phyloP scores from a whole-genome alignment of 2,888 invertebrate species.

The Automeris io region DNA sequence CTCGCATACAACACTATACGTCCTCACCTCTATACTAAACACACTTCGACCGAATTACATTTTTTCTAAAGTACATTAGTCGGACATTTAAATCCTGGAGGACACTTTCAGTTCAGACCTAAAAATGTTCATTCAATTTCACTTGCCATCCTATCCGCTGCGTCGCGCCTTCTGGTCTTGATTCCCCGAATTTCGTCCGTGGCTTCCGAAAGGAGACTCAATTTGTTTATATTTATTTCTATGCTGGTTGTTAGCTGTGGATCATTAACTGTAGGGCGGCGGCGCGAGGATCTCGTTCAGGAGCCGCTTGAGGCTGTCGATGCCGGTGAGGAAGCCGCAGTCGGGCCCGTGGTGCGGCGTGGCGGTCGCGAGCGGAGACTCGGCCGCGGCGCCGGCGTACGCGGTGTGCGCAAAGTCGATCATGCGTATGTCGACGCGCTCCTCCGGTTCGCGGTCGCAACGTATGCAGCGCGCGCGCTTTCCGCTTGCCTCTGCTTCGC shows the following conservation, averaged over 20 bases:
- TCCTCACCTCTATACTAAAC: background rate
- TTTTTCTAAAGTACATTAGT: conserved; percentile 45
- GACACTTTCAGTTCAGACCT: conserved; percentile 14
- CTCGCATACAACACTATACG: background rate
- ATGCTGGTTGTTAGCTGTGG: conserved; percentile 15
- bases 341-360: conserved; percentile 91
- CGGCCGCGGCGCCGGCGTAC: conserved; percentile 79
- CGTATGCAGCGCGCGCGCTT: conserved; percentile 57
- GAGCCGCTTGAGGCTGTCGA: conserved; percentile 90
- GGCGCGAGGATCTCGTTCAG: conserved; percentile 82
- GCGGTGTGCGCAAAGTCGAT: conserved; percentile 98
- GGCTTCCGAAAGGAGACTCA: conserved; percentile 25
- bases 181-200: conserved; percentile 27
- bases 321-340: conserved; percentile 91
- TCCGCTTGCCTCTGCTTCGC: conserved; percentile 40
- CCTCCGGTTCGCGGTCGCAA: conserved; percentile 34
- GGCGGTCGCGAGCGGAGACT: conserved; percentile 74
- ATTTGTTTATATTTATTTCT: conserved; percentile 26
- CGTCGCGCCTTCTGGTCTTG: conserved; percentile 16
- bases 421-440: conserved; percentile 90
- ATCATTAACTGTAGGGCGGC: conserved; percentile 62
- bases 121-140: conserved; percentile 19
- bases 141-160: conserved; percentile 16
- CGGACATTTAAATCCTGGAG: conserved; percentile 42
- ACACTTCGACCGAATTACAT: conserved; percentile 12